Conservation (phyloP, 2,797 vertebrate species). For the Calcarius lapponicus region DNA sequence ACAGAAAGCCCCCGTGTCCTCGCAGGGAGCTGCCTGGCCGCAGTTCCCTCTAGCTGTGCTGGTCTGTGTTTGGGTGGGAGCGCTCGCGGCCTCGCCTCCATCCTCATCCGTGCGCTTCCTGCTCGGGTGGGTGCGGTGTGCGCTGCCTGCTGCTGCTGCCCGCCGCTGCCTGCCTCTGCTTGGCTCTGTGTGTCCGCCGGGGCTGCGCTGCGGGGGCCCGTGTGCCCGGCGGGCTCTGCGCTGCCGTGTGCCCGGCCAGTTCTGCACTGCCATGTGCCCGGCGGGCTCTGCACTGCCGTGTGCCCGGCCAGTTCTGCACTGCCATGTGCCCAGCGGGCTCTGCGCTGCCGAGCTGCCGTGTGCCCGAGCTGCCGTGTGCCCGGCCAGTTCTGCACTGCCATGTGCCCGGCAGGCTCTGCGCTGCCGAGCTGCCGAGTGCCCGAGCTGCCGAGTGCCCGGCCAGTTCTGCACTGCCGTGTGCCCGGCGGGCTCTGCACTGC, state of each 20-base stretch:
- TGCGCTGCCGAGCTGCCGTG: no score
- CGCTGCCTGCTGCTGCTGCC: slow-evolving; percentile 4
- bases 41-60: background rate
- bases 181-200: background rate
- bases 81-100: background rate
- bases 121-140: background rate
- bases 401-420: no score
- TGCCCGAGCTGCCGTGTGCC: no score
- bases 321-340: background rate
- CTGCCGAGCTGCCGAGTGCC: no score
- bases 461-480: background rate
- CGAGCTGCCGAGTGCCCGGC: background rate
- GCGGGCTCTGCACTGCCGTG: background rate
- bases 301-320: background rate
- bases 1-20: accelerated
- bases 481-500: background rate
- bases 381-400: no score
- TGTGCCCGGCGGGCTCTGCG: background rate
- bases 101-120: background rate
- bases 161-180: slow-evolving; percentile 17
- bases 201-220: background rate
- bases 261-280: no score
- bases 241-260: background rate
- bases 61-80: background rate
- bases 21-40: background rate